These are phyloP conservation scores for Podiceps cristatus DNA, from an alignment of 2,113 vertebrate species.

Conservation along the genomic window DNA sequence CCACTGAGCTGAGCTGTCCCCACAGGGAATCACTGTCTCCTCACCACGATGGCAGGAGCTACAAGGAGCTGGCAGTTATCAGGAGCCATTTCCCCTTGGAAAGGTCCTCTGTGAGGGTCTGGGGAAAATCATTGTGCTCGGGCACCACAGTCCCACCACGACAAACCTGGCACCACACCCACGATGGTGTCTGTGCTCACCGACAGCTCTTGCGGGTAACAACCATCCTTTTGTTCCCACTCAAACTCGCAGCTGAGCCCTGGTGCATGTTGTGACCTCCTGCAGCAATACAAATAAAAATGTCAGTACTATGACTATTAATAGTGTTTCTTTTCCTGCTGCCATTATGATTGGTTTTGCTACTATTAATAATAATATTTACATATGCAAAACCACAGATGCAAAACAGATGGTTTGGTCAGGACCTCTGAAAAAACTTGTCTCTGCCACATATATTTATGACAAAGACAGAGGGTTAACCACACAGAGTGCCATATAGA, in stretches of 20 bases:
- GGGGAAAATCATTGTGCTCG: rapidly evolving
- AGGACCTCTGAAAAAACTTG: conserved; percentile 31
- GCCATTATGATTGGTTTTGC: conserved; percentile 40
- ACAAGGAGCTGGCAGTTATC: not conserved
- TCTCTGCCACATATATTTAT: conserved; percentile 51
- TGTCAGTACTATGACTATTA: conserved; percentile 32
- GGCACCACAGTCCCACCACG: not conserved
- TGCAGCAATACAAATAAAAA: conserved; percentile 51
- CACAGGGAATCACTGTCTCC: not conserved
- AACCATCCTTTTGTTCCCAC: not conserved
- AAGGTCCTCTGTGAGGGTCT: not conserved
- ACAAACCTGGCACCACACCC: not conserved
- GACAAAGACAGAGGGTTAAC: conserved; percentile 45
- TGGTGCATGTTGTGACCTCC: not conserved
- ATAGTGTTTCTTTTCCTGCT: conserved; percentile 67
- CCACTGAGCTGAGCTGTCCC: not conserved
- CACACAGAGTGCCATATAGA: conserved; percentile 46
- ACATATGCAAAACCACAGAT: conserved; percentile 71
- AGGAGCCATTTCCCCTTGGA: not conserved
- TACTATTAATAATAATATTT: conserved; percentile 72
- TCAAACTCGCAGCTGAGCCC: not conserved
- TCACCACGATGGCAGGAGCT: not conserved
- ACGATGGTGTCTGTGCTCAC: not conserved
- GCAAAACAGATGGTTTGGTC: conserved; percentile 63
- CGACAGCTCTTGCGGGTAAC: not conserved